A percentile compares a stretch with the other conserved stretches of the same genome.
phyloP scores from a whole-genome alignment of 2,797 vertebrate genomes.

The Chromis chromis region DNA sequence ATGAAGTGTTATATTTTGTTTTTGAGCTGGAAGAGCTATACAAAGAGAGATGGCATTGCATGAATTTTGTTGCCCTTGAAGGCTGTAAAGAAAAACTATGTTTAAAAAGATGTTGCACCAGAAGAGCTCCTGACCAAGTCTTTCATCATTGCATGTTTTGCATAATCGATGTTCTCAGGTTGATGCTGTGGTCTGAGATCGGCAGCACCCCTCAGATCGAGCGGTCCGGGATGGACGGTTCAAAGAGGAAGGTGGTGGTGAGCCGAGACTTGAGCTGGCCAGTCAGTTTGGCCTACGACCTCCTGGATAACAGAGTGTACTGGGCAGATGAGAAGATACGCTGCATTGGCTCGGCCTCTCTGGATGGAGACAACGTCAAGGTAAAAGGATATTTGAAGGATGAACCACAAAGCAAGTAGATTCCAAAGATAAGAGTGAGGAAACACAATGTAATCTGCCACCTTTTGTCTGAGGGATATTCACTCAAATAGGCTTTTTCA shows the following conservation, averaged over 20 bases:
- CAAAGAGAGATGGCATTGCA: not conserved
- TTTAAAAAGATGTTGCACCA: too few relatives aligned
- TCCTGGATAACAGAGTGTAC: slow-evolving; percentile 86
- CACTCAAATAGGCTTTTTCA: not conserved
- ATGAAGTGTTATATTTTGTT: too few relatives aligned
- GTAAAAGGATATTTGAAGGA: slow-evolving; percentile 65
- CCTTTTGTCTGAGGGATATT: not conserved
- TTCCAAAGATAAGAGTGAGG: not conserved
- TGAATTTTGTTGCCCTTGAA: too few relatives aligned
- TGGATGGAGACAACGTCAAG: slow-evolving; percentile 87
- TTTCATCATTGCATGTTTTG: not conserved
- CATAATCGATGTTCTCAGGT: slow-evolving; percentile 67
- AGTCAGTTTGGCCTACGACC: slow-evolving; percentile 89
- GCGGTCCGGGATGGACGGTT: slow-evolving; percentile 91
- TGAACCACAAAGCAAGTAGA: not conserved
- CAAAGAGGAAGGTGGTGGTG: slow-evolving; percentile 83
- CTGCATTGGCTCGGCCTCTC: slow-evolving; percentile 86
- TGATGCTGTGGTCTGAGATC: slow-evolving; percentile 94
- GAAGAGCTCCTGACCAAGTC: not conserved
- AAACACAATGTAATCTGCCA: not conserved
- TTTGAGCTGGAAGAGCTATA: too few relatives aligned
- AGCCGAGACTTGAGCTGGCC: slow-evolving; percentile 87
- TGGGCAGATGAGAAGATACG: slow-evolving; percentile 93
- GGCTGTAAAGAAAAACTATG: too few relatives aligned
- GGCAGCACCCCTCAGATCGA: slow-evolving; percentile 87